phyloP scores from a whole-genome alignment of 2,888 invertebrate genomes.

The Hypomecis punctinalis region DNA sequence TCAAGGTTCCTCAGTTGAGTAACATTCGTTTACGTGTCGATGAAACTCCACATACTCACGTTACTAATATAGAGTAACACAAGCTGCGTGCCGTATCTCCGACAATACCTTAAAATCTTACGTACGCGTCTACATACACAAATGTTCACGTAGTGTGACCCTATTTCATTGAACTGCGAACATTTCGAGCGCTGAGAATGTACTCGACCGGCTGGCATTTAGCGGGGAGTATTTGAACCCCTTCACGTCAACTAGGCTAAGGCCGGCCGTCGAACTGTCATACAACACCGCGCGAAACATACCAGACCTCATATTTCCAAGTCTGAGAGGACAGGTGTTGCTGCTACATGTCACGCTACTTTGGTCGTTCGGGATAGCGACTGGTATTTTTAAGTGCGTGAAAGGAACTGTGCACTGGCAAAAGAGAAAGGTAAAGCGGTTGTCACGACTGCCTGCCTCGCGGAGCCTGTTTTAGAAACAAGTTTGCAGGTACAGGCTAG shows the following conservation, averaged over 20 bases:
- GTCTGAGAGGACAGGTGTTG: slow-evolving; percentile 35
- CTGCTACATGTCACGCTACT: slow-evolving; percentile 46
- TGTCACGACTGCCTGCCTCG: slow-evolving; percentile 45
- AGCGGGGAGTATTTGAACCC: slow-evolving; percentile 66
- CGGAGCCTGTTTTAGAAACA: slow-evolving; percentile 54
- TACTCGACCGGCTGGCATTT: slow-evolving; percentile 60
- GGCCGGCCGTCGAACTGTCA: slow-evolving; percentile 77
- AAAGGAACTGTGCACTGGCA: slow-evolving; percentile 66
- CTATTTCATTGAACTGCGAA: slow-evolving; percentile 63
- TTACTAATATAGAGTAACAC: slow-evolving; percentile 36
- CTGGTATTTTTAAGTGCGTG: slow-evolving; percentile 61
- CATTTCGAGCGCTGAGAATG: slow-evolving; percentile 57
- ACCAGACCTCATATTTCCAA: slow-evolving; percentile 51
- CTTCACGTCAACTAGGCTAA: slow-evolving; percentile 82
- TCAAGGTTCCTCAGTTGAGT: slow-evolving; percentile 37
- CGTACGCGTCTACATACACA: slow-evolving; percentile 38
- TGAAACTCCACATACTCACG: slow-evolving; percentile 23
- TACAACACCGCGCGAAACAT: slow-evolving; percentile 51
- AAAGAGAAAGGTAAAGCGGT: slow-evolving; percentile 70
- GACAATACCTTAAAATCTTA: slow-evolving; percentile 39
- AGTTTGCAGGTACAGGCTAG: slow-evolving; percentile 48
- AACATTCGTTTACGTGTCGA: slow-evolving; percentile 39
- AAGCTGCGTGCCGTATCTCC: slow-evolving; percentile 50
- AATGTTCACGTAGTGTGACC: slow-evolving; percentile 54
- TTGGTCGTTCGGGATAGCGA: slow-evolving; percentile 53